Evolutionary conservation across 2,888 invertebrate species (phyloP), one percentile per base, ranked within the genome.

Genomic region (Ectemnius cavifrons): DNA sequence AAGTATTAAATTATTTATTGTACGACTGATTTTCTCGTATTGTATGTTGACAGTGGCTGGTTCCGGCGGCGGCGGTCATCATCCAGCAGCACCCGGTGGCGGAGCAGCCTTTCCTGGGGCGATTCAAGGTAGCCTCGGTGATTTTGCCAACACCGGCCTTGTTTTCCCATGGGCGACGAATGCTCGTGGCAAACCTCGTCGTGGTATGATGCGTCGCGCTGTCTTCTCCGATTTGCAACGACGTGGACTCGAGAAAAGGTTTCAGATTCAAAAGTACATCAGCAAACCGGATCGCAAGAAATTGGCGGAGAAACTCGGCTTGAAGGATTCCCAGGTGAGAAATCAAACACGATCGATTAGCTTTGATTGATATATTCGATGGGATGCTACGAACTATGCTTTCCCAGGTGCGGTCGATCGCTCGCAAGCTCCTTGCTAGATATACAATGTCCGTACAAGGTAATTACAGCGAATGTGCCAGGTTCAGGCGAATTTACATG

Each of bases 241-340:
- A 59, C 98, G 98, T 85, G 99, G 99, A 0, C 93, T 99, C 81
- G 99, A 99, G 92, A 96, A 98, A 88, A 93, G 98, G 89, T 99
- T 99, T 92, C 97, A 98, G 91, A 95, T 97, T 65, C 99, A 99
- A 92, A 99, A 99, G 91, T 99, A 99, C 92, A 99, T 99, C 91
- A 98, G 98, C 89, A 99, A 99, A 91, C 99, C 99, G 0, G 99
- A 99, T 91, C 93, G 99, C 91, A 99, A 98, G 93, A 98, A 98
- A 88, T 92, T 99, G 77, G 99, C 99, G 0, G 98, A 98, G 90
- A 97, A 98, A 91, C 93, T 99, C 63, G 98, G 98, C 11, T 93
- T 99, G 13, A 99, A 99, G 90, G 99, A 99, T 89, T 98, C 98
- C 80, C 99, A 99, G 96, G 99, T 98, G 87, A 92, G 93, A 79